Base-by-base conservation (phyloP, 2,888 invertebrate genomes). In the Monoplex corrugatus region DNA sequence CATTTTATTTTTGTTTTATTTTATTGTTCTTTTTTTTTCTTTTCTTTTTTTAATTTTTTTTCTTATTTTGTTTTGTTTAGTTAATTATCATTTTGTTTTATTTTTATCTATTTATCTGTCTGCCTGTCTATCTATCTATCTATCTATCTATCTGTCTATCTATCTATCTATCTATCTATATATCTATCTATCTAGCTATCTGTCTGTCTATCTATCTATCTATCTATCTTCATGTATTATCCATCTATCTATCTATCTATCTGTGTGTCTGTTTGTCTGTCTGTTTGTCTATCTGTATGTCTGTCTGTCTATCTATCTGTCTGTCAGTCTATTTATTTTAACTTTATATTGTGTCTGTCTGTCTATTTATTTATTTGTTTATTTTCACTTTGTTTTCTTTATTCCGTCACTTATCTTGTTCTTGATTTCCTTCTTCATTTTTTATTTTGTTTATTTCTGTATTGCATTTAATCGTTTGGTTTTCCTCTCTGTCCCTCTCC, bases 81-180 rank as follows among this genome's bases (percentile, higher is more conserved):
- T n/a, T n/a, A n/a, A n/a, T n/a, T n/a, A n/a, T n/a, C n/a, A n/a
- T n/a, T n/a, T n/a, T n/a, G n/a, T n/a, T n/a, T n/a, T n/a, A n/a
- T n/a, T n/a, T n/a, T n/a, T n/a, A 44, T 82, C 44, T 44, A 6
- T 82, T 23, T 35, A 44, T 44, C 38, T 85, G 50, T 28, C 35
- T 63, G 63, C n/a, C 28, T 57, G 63, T 35, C 40, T 57, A 28
- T 57, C 40, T 85, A 10, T 63, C 57, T 85, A 63, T 63, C 40
- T 85, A 38, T 40, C 40, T 50, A 38, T 63, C 10, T 84, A n/a
- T 23, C 40, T 84, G 83, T n/a, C n/a, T 84, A n/a, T 57, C 2
- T 57, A 28, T 85, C 28, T 57, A 16, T 85, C n/a, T 85, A 32
- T 85, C n/a, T 85, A 32, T 85, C n/a, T 85, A 32, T 85, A 28